Evolutionary conservation across 2,888 invertebrate genomes (phyloP), one percentile per base, ranked within the genome.

Genomic region (Spodoptera exigua): DNA sequence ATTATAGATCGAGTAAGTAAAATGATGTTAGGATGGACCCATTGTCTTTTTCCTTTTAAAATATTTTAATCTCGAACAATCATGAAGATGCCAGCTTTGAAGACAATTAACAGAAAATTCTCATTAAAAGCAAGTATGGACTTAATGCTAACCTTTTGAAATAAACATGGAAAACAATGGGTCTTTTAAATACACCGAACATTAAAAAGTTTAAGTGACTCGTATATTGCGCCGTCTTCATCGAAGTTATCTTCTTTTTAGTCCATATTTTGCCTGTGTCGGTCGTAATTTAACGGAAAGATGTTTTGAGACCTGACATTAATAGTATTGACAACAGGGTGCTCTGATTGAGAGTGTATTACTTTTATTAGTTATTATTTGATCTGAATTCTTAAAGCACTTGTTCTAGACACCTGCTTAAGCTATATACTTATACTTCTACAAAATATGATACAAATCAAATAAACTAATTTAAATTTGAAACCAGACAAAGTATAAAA

Each of bases 211-310:
- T 27, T 34, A 48, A 17, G 40, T 37, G 16, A 7, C 32, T 52
- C 27, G 21, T 53, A 44, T 44, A 59, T 9, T 10, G 46, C 27
- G 53, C 51, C 52, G 9, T 39, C 14, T 40, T 34, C 0, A 11
- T 43, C 27, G 60, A 48, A 58, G 74, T 68, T 41, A 49, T 57
- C 51, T 60, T 55, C 44, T 47, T 60, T 57, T 52, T 62, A 52
- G 27, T 3, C 16, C 16, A 52, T 17, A 12, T 17, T 41, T 51
- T 54, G 36, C 54, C 35, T 11, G 14, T 13, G 14, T 35, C 39
- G 9, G 36, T 41, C 41, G 12, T 11, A 12, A 47, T 67, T 21
- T 2, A n/a, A 67, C 16, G 2, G 5, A 14, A 0, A 1, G 5
- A 9, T 34, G 5, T n/a, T 49, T 12, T 10, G 0, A 47, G n/a